A percentile compares a stretch with the other conserved stretches of the same genome.
Evolutionary conservation across 2,888 invertebrate species (phyloP).

Genomic region (Tholera decimalis): DNA sequence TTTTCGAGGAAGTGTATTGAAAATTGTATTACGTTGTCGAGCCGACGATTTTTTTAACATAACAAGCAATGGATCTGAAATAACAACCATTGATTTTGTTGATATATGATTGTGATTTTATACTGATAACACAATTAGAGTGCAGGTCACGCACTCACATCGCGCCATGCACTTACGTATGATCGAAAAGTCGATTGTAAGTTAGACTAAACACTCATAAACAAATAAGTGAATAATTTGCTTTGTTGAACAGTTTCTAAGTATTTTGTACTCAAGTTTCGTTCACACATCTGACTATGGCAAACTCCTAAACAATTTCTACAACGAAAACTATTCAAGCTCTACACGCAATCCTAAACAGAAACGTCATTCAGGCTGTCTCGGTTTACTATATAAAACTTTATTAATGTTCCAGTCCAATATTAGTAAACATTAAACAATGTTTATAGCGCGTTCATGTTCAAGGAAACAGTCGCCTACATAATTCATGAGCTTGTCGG

Average conservation of each 20-base stretch:
- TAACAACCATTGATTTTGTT: no score
- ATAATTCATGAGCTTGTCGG: conserved; percentile 66
- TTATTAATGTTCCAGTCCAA: conserved; percentile 8
- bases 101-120: no score
- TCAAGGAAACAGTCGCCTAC: conserved; percentile 64
- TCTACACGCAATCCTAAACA: background rate
- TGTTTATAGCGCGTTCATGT: conserved; percentile 55
- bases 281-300: background rate
- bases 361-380: conserved; percentile 26
- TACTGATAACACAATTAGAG: no score
- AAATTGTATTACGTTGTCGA: no score
- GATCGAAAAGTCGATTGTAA: background rate
- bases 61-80: no score
- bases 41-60: no score
- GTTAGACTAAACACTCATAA: background rate
- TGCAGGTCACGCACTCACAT: no score
- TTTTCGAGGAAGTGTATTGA: no score
- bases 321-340: background rate
- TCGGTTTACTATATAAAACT: conserved; percentile 31
- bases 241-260: background rate
- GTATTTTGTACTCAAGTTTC: background rate
- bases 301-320: background rate
- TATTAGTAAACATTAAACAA: conserved; percentile 53
- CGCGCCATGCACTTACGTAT: background rate
- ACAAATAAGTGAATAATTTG: no score